Conservation (phyloP, 2,888 invertebrate genomes). For the Adelognathus sp. region DNA sequence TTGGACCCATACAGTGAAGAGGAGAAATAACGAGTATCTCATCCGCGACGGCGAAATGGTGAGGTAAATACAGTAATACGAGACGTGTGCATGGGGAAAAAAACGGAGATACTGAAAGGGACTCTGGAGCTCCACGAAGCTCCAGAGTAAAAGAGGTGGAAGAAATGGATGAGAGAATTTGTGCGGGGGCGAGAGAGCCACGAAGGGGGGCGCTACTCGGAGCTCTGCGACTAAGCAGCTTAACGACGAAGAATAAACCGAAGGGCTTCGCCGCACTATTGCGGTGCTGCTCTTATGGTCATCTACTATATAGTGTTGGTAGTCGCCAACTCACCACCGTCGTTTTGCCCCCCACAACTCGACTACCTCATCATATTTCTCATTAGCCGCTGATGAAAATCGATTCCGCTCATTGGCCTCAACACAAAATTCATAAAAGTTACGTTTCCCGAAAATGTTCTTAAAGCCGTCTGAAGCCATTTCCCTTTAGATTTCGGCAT, state of each 20-base stretch:
- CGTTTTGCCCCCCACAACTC: not conserved
- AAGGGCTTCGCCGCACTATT: conserved; percentile 52
- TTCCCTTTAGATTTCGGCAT: too few relatives aligned
- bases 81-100: not conserved
- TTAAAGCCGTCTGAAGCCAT: too few relatives aligned
- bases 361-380: conserved; percentile 73
- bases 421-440: too few relatives aligned
- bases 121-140: not conserved
- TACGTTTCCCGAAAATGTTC: too few relatives aligned
- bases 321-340: not conserved
- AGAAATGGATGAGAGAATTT: conserved; percentile 8
- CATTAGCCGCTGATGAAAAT: conserved; percentile 74
- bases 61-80: conserved; percentile 30
- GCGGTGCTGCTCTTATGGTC: conserved; percentile 47
- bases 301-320: conserved; percentile 12
- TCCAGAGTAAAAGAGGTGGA: conserved; percentile 11
- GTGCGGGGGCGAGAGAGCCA: conserved; percentile 29
- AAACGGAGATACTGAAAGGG: conserved; percentile 6
- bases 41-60: conserved; percentile 19
- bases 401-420: conserved; percentile 61
- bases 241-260: conserved; percentile 59
- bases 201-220: conserved; percentile 42
- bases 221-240: conserved; percentile 55
- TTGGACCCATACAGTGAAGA: conserved; percentile 41
- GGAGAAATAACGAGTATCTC: conserved; percentile 48